phyloP scores from a whole-genome alignment of 2,797 vertebrate species.

The Nothura maculosa region DNA sequence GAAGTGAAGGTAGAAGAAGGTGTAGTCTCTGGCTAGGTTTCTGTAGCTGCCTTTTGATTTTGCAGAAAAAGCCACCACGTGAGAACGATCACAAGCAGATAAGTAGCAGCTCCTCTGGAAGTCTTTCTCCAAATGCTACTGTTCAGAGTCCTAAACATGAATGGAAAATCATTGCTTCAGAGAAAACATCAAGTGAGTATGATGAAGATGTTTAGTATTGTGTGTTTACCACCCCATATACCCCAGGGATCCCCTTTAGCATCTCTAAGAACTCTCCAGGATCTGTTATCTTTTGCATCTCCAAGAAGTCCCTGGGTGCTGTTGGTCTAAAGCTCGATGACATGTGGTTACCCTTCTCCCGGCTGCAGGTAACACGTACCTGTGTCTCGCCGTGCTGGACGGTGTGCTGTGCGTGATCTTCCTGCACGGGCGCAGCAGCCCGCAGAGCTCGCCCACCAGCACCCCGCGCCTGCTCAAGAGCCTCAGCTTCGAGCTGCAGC shows the following conservation, averaged over 20 bases:
- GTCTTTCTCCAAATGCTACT: constrained; percentile 90
- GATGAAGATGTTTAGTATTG: not conserved
- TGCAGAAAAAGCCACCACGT: constrained; percentile 97
- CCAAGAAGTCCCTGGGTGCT: not conserved
- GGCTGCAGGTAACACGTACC: constrained; percentile 90
- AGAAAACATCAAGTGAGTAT: constrained; percentile 96
- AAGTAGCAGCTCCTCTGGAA: constrained; percentile 95
- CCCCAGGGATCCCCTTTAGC: not conserved
- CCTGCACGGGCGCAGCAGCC: constrained; percentile 95
- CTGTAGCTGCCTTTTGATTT: constrained; percentile 97
- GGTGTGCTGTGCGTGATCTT: constrained; percentile 95
- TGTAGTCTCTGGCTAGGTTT: constrained; percentile 83
- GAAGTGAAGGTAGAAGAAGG: constrained; percentile 68
- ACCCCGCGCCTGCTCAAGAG: constrained; percentile 96
- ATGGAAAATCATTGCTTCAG: constrained; percentile 99
- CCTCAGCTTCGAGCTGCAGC: constrained; percentile 93
- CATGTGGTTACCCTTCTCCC: not conserved
- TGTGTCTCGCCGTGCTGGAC: constrained; percentile 97
- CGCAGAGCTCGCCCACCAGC: constrained; percentile 93
- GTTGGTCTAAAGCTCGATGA: not conserved
- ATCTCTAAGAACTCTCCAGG: not conserved
- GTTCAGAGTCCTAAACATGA: constrained; percentile 91
- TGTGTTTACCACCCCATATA: not conserved
- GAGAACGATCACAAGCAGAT: constrained; percentile 96
- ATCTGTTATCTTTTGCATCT: not conserved